Conservation (phyloP, 1,140 invertebrate species). For the Drosophila sturtevanti region DNA sequence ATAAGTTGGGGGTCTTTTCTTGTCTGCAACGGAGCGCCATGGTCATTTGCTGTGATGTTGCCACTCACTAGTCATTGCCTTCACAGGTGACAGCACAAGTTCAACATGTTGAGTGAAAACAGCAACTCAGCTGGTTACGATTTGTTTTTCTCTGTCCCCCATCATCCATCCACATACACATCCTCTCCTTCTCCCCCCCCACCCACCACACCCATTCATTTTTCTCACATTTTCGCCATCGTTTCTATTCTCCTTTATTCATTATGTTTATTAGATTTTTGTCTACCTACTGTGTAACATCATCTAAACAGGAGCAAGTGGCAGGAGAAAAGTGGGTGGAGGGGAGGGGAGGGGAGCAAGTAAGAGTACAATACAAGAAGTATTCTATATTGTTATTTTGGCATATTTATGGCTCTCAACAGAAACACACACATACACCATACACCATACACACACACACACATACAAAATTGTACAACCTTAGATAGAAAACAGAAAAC, state of each 20-base stretch:
- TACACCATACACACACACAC: background rate
- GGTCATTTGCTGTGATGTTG: slow-evolving; percentile 18
- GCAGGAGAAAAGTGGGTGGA: background rate
- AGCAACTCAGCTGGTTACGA: slow-evolving; percentile 63
- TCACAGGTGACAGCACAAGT: slow-evolving; percentile 79
- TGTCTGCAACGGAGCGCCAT: slow-evolving; percentile 14
- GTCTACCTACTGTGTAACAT: slow-evolving; percentile 21
- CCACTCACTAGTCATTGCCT: slow-evolving; percentile 57
- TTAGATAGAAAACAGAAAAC: slow-evolving; percentile 11
- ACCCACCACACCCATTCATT: too few species aligned
- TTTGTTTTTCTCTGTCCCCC: background rate
- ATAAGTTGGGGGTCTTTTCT: too few species aligned
- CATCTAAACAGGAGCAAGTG: background rate
- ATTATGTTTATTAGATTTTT: slow-evolving; percentile 78
- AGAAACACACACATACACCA: background rate
- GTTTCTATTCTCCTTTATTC: slow-evolving; percentile 49
- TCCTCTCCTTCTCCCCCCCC: background rate
- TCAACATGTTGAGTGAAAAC: slow-evolving; percentile 73
- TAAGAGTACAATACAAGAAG: background rate
- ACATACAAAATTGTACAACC: background rate
- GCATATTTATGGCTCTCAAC: slow-evolving; percentile 55
- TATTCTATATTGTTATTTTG: slow-evolving; percentile 63
- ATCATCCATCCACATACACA: background rate
- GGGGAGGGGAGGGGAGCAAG: too few species aligned
- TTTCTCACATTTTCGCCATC: background rate